Conservation (phyloP, 2,888 invertebrate species). For the Stenotaenia linearis region DNA sequence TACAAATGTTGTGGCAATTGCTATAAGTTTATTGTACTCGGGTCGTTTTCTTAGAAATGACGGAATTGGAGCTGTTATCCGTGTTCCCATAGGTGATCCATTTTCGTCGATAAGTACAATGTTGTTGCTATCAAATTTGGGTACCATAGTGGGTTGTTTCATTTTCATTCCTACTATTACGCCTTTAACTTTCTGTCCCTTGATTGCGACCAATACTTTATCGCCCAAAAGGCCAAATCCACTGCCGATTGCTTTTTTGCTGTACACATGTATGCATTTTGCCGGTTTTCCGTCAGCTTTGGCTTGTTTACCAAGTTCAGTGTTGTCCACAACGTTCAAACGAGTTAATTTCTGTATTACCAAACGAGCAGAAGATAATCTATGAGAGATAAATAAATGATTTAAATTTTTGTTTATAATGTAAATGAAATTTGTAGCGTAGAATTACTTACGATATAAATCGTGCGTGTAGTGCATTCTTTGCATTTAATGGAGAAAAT, state of each 20-base stretch:
- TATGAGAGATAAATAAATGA: not conserved
- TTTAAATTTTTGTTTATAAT: not conserved
- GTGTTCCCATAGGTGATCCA: conserved; percentile 82
- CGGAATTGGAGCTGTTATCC: conserved; percentile 93
- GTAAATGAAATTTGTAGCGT: not conserved
- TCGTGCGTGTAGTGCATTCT: too few relatives aligned
- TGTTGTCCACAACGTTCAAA: conserved; percentile 93
- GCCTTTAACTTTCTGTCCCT: conserved; percentile 90
- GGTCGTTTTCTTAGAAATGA: conserved; percentile 76
- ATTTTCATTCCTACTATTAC: conserved; percentile 76
- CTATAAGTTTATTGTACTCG: conserved; percentile 85
- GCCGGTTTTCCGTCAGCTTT: conserved; percentile 93
- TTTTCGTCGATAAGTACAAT: conserved; percentile 90
- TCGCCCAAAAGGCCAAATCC: conserved; percentile 58
- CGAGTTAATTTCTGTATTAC: conserved; percentile 56
- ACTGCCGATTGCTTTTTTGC: conserved; percentile 57
- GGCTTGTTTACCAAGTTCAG: conserved; percentile 86
- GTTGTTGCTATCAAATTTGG: conserved; percentile 92
- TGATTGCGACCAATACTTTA: conserved; percentile 80
- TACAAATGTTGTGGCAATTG: conserved; percentile 82
- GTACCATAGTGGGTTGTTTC: conserved; percentile 70
- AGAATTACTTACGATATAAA: not conserved
- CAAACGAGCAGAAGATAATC: conserved; percentile 14
- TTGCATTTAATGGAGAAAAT: too few relatives aligned
- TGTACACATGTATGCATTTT: conserved; percentile 88